These are phyloP conservation scores for Phacellophora camtschatica DNA, from an alignment of 30 jellyfish, hydroid and myxozoan species.

Conservation along the genomic window DNA sequence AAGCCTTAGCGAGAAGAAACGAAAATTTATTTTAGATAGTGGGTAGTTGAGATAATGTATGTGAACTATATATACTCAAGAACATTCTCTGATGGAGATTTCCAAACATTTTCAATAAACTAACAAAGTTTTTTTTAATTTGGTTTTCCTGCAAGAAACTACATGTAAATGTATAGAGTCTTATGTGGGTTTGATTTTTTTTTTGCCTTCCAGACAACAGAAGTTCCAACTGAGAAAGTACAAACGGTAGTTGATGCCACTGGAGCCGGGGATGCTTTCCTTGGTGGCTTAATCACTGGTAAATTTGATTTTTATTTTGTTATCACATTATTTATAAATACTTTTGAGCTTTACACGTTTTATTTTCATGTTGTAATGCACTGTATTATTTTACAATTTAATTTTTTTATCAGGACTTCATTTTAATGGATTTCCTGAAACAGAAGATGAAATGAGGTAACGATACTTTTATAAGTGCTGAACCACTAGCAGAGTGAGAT, in stretches of 20 bases:
- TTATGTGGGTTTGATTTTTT: too few species aligned
- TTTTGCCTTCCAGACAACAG: slow-evolving; percentile 50
- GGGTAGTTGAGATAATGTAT: too few species aligned
- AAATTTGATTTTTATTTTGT: neutral
- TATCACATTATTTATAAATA: neutral
- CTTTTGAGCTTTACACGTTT: neutral
- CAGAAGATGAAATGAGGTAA: slow-evolving; percentile 80
- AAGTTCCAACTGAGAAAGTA: slow-evolving; percentile 57
- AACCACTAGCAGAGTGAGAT: too few species aligned
- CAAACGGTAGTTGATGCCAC: slow-evolving; percentile 85
- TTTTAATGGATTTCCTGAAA: slow-evolving; percentile 77
- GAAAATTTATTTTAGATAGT: too few species aligned
- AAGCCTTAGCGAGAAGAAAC: too few species aligned
- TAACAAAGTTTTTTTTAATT: too few species aligned
- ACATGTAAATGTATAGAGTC: too few species aligned
- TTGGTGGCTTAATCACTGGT: slow-evolving; percentile 92
- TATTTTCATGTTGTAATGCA: neutral
- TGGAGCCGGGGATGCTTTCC: slow-evolving; percentile 96
- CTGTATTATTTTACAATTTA: neutral
- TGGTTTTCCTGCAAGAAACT: too few species aligned
- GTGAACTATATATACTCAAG: too few species aligned
- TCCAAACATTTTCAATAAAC: too few species aligned
- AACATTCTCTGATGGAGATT: too few species aligned
- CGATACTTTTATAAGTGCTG: neutral
- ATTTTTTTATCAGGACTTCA: slow-evolving; percentile 51